Evolutionary conservation across 1,140 invertebrate genomes (phyloP), one percentile per base, ranked within the genome.

Genomic region (Leptopilina boulardi): DNA sequence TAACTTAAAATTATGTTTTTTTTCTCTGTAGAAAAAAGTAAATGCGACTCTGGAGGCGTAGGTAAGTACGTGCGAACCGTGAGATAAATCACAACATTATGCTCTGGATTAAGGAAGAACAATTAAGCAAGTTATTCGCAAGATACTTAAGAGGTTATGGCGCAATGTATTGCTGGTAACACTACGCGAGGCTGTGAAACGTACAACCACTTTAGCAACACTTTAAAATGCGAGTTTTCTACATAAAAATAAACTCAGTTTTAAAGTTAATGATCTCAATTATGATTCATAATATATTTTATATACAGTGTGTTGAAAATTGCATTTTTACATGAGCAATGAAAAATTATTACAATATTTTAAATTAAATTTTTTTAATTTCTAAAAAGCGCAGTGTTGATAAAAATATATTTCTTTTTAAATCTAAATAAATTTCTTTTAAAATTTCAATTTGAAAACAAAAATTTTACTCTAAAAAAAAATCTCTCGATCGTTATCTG

Each of bases 41-140:
- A n/a, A 66, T 26, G 59, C 59, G 9, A 6, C 59, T n/a, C 59
- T 66, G 15, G 5, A 30, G 13, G 59, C 26, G n/a, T 6, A 23
- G 26, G 2, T 13, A 59, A 59, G 56, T 59, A 34, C 23, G 59
- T 66, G 76, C 76, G 70, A 79, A 74, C 73, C 70, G 71, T 47
- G 9, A 73, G 72, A 80, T 77, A 80, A 80, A 77, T 80, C 75
- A 80, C 66, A 74, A 73, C 76, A 77, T 77, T 77, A 80, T 80
- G 70, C 38, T 70, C 47, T 59, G 26, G 74, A 80, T 80, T 73
- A 80, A 76, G 71, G 73, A 76, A 54, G 74, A 80, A 75, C 51
- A 80, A 80, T 77, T 77, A 77, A 75, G 75, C 74, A 77, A 80
- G 78, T 80, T 77, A 80, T 80, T 74, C 74, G 72, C 70, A 71